These are phyloP conservation scores for Cataglyphis rosenhaueri DNA, from an alignment of 2,888 invertebrate species.

Conservation along the genomic window DNA sequence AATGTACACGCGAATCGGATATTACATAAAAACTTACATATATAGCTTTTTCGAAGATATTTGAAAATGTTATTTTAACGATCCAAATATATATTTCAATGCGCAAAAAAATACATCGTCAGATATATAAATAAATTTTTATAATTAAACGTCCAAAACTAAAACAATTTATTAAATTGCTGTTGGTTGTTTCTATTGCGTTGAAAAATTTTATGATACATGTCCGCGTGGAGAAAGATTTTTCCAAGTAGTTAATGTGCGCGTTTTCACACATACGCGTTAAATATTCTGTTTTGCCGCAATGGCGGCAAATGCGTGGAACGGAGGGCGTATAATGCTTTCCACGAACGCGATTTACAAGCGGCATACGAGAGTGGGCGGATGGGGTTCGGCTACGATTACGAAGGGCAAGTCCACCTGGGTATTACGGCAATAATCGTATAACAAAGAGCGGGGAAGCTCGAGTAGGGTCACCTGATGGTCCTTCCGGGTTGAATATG, in stretches of 20 bases:
- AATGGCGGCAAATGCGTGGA: slow-evolving; percentile 25
- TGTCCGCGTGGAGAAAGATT: slow-evolving; percentile 8
- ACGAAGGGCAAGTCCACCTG: slow-evolving; percentile 72
- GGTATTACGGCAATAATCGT: slow-evolving; percentile 84
- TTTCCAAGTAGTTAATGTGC: slow-evolving; percentile 8
- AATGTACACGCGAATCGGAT: not conserved
- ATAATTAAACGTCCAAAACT: not conserved
- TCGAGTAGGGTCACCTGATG: slow-evolving; percentile 78
- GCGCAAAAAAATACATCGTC: not conserved
- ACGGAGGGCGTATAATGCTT: slow-evolving; percentile 49
- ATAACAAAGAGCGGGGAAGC: slow-evolving; percentile 80
- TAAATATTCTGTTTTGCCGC: slow-evolving; percentile 56
- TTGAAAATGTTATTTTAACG: not conserved
- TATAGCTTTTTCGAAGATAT: not conserved
- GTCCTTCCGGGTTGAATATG: slow-evolving; percentile 79
- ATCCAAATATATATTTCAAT: not conserved
- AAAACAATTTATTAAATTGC: not conserved
- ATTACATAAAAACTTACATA: not conserved
- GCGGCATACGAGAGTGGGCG: slow-evolving; percentile 48
- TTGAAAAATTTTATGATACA: not conserved
- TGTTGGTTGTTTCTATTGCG: not conserved
- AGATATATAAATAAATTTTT: not conserved
- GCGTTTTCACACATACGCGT: slow-evolving; percentile 27
- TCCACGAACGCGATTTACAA: slow-evolving; percentile 59
- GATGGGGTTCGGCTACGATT: slow-evolving; percentile 57